Percentiles rank a stretch among this genome's conserved stretches.
phyloP scores from a whole-genome alignment of 2,113 vertebrate species.

The Zapornia atra region DNA sequence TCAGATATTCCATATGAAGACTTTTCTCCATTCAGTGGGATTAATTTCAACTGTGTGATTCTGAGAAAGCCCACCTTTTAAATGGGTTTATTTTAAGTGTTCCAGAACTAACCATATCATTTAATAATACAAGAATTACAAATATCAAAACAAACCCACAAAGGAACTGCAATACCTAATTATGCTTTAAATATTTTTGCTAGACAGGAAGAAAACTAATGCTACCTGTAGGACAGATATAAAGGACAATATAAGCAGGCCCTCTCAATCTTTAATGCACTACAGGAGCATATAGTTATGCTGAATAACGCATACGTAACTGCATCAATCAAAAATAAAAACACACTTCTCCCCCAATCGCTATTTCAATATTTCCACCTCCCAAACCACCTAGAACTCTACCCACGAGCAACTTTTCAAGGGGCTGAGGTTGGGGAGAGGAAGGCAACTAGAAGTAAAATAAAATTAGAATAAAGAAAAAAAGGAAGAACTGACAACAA shows the following conservation, averaged over 20 bases:
- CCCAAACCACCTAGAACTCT: background rate
- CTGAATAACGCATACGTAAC: background rate
- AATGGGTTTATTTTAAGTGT: background rate
- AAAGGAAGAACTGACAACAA: background rate
- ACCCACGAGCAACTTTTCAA: background rate
- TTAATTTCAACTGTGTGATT: background rate
- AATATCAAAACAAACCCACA: background rate
- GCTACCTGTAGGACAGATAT: background rate
- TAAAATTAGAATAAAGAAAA: background rate
- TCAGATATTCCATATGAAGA: background rate
- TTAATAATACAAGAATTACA: background rate
- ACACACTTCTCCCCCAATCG: background rate
- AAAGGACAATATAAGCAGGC: background rate
- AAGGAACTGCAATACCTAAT: background rate
- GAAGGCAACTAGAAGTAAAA: background rate
- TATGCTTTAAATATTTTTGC: background rate
- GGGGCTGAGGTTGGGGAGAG: accelerated
- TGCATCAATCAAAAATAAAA: background rate
- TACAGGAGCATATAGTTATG: background rate
- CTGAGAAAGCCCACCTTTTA: background rate
- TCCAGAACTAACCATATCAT: background rate
- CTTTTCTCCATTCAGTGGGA: background rate
- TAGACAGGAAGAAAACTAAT: background rate
- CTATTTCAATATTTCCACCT: background rate
- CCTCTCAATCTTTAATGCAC: background rate